Base-by-base conservation (phyloP, 2,797 vertebrate species). In the Enteromius afrohamiltoni region DNA sequence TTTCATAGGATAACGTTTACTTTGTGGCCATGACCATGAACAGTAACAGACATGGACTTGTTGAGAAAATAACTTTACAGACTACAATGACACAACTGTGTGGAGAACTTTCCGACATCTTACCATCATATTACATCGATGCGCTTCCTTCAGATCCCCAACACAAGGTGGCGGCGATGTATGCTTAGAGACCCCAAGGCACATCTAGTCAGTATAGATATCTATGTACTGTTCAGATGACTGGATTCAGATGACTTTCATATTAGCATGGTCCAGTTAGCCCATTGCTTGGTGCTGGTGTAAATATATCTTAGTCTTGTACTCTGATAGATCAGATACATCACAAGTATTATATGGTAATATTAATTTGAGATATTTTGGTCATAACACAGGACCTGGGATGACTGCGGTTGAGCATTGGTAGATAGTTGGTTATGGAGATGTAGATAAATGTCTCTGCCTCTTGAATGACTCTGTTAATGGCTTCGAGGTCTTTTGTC, bases 351-450 rank as follows among this genome's bases (percentile, higher is more conserved):
- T 49, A 49, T 29, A 29, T 10, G 23, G 6, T 26, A 8, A 34
- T 14, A 9, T 19, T 26, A 1, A 53, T 34, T 6, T 51, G 19
- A 55, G 31, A 55, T n/a, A 14, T 23, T 11, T 21, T 31, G 4
- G 17, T 74, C 70, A 34, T 40, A 6, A 31, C 23, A 6, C 34
- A 10, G 62, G 7, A 87, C 97, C 94, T 96, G 89, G 93, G 92
- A 80, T 94, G 88, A 0, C 89, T 95, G 37, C 91, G 95, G 91
- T 92, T 94, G 60, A 96, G 86, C 29, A 97, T 94, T 0, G 98
- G 98, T 89, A 99, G 88, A 89, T 98, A 99, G 89, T 99, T 96
- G 11, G 92, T 96, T 89, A 97, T 95, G 13, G 98, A 97, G 42
- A 99, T 96, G 71, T 96, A 97, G 55, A 99, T 96, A 62, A 97